phyloP scores from a whole-genome alignment of 53 echinoderm and acorn worm genomes.

The Echinarachnius parma region DNA sequence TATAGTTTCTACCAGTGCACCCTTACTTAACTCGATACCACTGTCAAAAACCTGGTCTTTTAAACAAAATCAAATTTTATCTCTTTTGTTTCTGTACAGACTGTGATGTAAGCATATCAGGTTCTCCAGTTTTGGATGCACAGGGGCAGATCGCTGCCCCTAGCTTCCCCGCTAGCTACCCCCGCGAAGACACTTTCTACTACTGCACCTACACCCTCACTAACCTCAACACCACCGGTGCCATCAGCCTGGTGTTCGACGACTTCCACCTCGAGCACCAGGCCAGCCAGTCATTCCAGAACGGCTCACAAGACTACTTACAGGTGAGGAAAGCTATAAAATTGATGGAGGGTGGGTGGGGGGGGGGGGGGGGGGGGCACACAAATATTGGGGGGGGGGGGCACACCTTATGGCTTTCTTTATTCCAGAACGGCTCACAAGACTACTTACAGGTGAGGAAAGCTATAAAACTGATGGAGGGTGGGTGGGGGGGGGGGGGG shows the following conservation, averaged over 20 bases:
- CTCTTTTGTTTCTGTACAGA: not conserved
- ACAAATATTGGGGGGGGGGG: no score
- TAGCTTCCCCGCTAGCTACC: slow-evolving; percentile 54
- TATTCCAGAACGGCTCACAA: not conserved
- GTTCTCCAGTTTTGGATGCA: not conserved
- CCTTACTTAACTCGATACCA: no score
- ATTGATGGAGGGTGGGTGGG: no score
- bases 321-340: slow-evolving; percentile 40
- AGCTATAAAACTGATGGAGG: not conserved
- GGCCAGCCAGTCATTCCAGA: slow-evolving; percentile 27
- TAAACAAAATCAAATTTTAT: not conserved
- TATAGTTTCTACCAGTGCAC: no score
- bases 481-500: not conserved
- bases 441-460: not conserved
- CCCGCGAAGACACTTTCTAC: slow-evolving; percentile 51
- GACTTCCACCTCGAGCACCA: slow-evolving; percentile 68
- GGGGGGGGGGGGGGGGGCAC: no score
- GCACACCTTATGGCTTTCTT: no score
- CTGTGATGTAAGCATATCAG: slow-evolving; percentile 5
- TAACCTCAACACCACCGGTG: slow-evolving; percentile 20
- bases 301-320: slow-evolving; percentile 52
- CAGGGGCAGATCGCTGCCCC: slow-evolving; percentile 48
- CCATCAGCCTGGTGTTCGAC: slow-evolving; percentile 53
- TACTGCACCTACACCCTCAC: slow-evolving; percentile 45
- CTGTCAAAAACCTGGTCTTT: not conserved